Percentiles rank a stretch among this genome's conserved stretches.
Evolutionary conservation across 1,140 invertebrate genomes (phyloP).

Genomic region (Cydia strobilella): DNA sequence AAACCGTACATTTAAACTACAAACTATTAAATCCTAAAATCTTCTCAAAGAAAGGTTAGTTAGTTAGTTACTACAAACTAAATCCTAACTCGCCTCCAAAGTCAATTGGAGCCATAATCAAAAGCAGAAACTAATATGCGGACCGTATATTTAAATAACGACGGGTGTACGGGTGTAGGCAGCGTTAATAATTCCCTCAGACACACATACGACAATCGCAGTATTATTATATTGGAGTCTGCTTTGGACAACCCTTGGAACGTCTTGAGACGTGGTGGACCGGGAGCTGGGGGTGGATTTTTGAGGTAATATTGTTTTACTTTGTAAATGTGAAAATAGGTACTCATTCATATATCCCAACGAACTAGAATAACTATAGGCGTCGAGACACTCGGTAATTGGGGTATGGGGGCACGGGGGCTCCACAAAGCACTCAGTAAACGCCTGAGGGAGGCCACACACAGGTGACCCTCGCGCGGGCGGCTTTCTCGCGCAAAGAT

Average conservation of each 20-base stretch:
- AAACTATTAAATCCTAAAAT: neutral
- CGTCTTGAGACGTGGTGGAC: constrained; percentile 62
- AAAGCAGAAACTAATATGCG: constrained; percentile 22
- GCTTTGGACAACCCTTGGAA: constrained; percentile 68
- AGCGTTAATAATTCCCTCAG: constrained; percentile 76
- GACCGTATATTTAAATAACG: constrained; percentile 71
- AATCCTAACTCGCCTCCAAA: neutral
- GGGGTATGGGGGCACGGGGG: no score
- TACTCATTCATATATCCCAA: neutral
- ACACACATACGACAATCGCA: constrained; percentile 73
- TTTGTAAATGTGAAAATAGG: neutral
- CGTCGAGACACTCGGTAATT: no score
- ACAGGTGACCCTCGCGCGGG: no score
- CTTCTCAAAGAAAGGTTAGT: neutral
- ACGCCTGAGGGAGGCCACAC: no score
- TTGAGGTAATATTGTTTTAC: neutral
- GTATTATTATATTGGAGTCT: constrained; percentile 69
- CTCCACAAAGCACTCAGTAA: no score
- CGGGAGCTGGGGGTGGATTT: constrained; percentile 41
- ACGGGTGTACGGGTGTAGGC: constrained; percentile 47
- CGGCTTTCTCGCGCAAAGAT: no score
- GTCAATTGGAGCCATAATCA: constrained; percentile 21
- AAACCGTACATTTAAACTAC: no score
- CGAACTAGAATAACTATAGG: no score
- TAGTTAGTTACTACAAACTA: neutral